Conservation (phyloP, 2,888 invertebrate species). For the Apomyelois bistriatella region DNA sequence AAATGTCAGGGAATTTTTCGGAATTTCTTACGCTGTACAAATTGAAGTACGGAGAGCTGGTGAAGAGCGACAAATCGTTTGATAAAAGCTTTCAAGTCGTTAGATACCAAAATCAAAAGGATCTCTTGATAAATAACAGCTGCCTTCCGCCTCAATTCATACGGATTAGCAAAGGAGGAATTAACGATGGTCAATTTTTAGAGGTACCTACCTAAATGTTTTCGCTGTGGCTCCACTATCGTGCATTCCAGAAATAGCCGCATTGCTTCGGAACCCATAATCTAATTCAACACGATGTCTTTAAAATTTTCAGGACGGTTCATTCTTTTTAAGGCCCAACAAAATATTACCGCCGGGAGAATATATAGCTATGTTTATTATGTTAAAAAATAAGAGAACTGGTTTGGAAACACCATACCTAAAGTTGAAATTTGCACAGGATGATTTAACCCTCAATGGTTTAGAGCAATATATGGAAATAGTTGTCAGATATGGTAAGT, state of each 20-base stretch:
- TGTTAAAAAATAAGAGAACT: not conserved
- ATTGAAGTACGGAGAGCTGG: not conserved
- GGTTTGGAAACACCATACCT: not conserved
- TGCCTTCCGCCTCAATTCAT: not conserved
- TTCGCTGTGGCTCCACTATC: too few relatives aligned
- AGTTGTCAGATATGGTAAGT: not conserved
- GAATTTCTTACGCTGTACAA: not conserved
- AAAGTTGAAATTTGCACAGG: not conserved
- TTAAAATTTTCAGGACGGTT: not conserved
- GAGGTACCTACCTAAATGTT: not conserved
- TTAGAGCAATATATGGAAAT: not conserved
- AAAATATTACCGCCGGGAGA: not conserved
- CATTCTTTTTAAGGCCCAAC: not conserved
- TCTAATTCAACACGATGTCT: too few relatives aligned
- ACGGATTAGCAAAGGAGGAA: not conserved
- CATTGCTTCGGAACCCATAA: too few relatives aligned
- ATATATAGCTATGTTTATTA: not conserved
- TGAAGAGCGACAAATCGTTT: not conserved
- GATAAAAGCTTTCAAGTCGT: not conserved
- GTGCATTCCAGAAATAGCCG: too few relatives aligned
- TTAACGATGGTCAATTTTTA: not conserved
- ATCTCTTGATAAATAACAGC: not conserved
- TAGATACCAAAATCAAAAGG: not conserved
- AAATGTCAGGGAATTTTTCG: not conserved
- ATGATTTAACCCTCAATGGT: not conserved